Percentiles rank a stretch among this genome's conserved stretches.
phyloP scores from a whole-genome alignment of 2,888 invertebrate genomes.

The Sesamia inferens region DNA sequence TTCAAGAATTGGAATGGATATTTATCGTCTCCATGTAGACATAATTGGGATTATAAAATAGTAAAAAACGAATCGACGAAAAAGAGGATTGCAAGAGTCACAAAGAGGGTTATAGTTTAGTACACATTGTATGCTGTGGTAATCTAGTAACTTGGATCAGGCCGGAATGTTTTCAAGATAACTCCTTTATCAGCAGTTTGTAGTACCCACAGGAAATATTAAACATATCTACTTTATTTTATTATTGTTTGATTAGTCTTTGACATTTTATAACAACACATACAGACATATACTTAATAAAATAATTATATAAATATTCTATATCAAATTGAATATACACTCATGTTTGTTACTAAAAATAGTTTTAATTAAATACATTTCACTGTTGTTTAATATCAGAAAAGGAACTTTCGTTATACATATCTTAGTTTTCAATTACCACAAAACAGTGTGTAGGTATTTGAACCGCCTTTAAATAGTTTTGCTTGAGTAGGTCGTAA shows the following conservation, averaged over 20 bases:
- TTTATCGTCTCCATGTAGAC: constrained; percentile 62
- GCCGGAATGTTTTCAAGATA: constrained; percentile 64
- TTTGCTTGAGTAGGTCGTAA: constrained; percentile 16
- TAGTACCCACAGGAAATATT: constrained; percentile 33
- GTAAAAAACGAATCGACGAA: constrained; percentile 51
- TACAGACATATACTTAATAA: constrained; percentile 41
- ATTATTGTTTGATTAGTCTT: constrained; percentile 44
- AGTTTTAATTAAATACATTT: constrained; percentile 32
- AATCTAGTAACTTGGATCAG: constrained; percentile 56
- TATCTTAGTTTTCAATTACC: constrained; percentile 28
- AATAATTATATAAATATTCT: constrained; percentile 43
- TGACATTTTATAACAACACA: constrained; percentile 47
- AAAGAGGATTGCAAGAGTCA: constrained; percentile 59
- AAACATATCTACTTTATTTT: constrained; percentile 32
- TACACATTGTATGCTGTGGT: constrained; percentile 39
- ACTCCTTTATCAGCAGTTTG: constrained; percentile 24
- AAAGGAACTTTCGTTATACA: constrained; percentile 67
- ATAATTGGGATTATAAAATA: constrained; percentile 40
- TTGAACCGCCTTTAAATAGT: constrained; percentile 27
- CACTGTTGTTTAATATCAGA: constrained; percentile 37
- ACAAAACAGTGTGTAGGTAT: constrained; percentile 15
- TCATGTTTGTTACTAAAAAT: constrained; percentile 21
- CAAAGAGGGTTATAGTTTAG: constrained; percentile 24
- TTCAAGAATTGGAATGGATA: constrained; percentile 47
- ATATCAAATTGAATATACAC: constrained; percentile 42